Conservation (phyloP, 1,140 invertebrate genomes). For the Charaxes varanes region DNA sequence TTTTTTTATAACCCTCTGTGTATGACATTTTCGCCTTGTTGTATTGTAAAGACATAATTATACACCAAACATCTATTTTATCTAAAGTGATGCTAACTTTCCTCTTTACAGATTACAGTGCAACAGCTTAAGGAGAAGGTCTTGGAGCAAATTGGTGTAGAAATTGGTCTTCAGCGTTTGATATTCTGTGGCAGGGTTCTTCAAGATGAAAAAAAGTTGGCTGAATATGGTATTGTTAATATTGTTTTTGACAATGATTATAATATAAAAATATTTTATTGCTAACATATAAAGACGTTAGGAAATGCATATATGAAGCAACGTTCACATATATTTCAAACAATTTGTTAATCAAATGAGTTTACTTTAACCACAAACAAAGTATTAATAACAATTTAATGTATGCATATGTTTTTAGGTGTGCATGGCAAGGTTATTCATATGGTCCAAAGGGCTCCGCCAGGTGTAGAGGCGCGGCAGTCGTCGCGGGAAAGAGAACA, state of each 20-base stretch:
- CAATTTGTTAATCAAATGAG: too few species aligned
- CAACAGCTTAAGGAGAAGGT: constrained; percentile 91
- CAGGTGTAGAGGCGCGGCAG: constrained; percentile 7
- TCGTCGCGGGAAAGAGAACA: constrained; percentile 3
- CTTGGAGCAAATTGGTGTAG: constrained; percentile 82
- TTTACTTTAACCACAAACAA: too few species aligned
- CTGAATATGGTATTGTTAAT: constrained; percentile 94
- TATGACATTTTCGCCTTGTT: too few species aligned
- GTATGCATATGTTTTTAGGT: too few species aligned
- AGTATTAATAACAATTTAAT: too few species aligned
- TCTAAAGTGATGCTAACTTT: background rate
- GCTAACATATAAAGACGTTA: too few species aligned
- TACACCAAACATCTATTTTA: too few species aligned
- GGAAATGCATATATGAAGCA: too few species aligned
- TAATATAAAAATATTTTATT: too few species aligned
- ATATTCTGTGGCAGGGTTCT: constrained; percentile 95
- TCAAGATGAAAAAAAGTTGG: constrained; percentile 91
- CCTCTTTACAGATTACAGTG: constrained; percentile 84
- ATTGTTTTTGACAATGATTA: too few species aligned
- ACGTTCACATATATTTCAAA: too few species aligned
- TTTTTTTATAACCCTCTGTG: background rate
- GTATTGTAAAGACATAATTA: background rate
- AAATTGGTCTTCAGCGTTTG: constrained; percentile 88
- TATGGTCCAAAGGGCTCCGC: constrained; percentile 90
- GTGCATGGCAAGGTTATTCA: constrained; percentile 95